Base-by-base conservation (phyloP, 2,888 invertebrate species). In the Endotricha flammealis region DNA sequence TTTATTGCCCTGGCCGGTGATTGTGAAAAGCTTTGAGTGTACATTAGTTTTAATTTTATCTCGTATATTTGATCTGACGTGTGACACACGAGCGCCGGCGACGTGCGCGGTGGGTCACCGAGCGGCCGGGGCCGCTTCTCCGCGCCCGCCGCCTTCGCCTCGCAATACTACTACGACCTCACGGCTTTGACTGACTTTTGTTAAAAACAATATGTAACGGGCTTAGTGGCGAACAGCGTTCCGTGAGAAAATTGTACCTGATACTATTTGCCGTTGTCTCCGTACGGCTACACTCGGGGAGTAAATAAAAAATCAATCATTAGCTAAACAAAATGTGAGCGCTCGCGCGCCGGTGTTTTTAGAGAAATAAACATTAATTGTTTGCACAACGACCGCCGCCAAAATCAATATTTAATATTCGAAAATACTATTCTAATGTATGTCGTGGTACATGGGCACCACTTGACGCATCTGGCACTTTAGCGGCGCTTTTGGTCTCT, bases 381-480 rank as follows among this genome's bases (percentile, higher is more conserved):
- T 85, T 77, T 82, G 71, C 74, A 64, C 57, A 82, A 71, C 77
- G 83, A 74, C 79, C 83, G 77, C 74, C 77, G 79, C 76, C 76
- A 82, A 70, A 71, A 76, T 66, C 65, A 86, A 86, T 86, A 85
- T 86, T 86, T 74, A 75, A 78, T 76, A 73, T 83, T 85, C 77
- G 82, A 86, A 86, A 85, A 85, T 79, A 80, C 81, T 79, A 80
- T 83, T 81, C 81, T 80, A 80, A 81, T 79, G 80, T 81, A 72
- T 82, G 82, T 82, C 71, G 76, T 62, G 65, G 72, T 69, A 74
- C 74, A 73, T 62, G 57, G 62, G 57, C 57, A 51, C 61, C 65
- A 63, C 72, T 74, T 63, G 57, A 53, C 57, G 62, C 70, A 68
- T 72, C 70, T 70, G 68, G 72, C 77, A 73, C 74, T 75, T 75